phyloP scores from a whole-genome alignment of 2,113 vertebrate genomes.

The Illadopsis cleaveri region DNA sequence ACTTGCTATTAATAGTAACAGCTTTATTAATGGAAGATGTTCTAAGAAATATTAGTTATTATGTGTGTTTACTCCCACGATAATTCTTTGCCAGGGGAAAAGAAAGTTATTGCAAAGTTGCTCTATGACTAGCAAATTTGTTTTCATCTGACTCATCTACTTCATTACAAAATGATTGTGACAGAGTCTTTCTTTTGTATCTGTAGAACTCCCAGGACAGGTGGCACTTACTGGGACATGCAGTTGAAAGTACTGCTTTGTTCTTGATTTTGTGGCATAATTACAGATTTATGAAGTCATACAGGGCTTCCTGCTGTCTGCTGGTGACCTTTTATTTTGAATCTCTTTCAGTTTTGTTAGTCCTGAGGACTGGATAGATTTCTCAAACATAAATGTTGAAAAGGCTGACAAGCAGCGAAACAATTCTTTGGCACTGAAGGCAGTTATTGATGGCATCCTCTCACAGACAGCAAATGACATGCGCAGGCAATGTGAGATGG shows the following conservation, averaged over 20 bases:
- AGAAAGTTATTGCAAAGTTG: not conserved
- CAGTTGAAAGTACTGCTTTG: not conserved
- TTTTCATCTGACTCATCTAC: not conserved
- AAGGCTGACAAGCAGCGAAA: conserved; percentile 86
- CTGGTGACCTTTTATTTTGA: not conserved
- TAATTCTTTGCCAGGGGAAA: not conserved
- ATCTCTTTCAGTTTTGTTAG: conserved; percentile 72
- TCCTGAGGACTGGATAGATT: conserved; percentile 83
- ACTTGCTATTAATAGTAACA: not conserved
- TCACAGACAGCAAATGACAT: conserved; percentile 81
- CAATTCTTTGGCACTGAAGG: conserved; percentile 78
- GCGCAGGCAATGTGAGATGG: conserved; percentile 73
- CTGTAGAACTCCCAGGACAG: not conserved
- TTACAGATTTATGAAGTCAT: not conserved
- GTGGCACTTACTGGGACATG: not conserved
- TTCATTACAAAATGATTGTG: not conserved
- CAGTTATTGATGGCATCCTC: conserved; percentile 81
- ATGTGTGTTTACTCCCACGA: not conserved
- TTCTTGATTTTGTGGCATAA: not conserved
- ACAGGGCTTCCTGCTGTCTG: not conserved
- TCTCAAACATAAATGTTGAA: conserved; percentile 81
- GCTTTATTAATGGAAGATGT: not conserved
- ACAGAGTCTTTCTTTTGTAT: not conserved
- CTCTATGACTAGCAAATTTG: not conserved
- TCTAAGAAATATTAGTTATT: not conserved